Evolutionary conservation across 2,888 invertebrate species (phyloP).

Genomic region (Galerucella pusilla): DNA sequence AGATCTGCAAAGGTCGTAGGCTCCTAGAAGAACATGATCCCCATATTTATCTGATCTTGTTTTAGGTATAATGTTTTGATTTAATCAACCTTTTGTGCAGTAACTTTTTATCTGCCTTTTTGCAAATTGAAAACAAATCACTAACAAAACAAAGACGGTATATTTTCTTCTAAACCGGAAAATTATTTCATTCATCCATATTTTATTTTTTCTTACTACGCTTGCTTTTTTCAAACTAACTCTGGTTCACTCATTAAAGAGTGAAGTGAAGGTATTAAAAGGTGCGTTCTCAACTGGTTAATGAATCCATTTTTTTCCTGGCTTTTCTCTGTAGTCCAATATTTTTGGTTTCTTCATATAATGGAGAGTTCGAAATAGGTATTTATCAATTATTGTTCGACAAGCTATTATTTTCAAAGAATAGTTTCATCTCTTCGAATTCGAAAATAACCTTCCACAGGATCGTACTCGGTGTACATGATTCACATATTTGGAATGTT

Average conservation of each 20-base stretch:
- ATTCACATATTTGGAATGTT: neutral
- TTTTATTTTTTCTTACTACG: neutral
- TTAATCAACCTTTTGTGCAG: neutral
- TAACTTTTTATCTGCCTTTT: neutral
- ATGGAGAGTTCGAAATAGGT: slow-evolving; percentile 33
- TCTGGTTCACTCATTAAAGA: neutral
- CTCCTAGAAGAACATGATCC: too few relatives aligned
- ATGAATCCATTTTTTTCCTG: neutral
- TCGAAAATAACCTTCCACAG: neutral
- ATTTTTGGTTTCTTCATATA: slow-evolving; percentile 11
- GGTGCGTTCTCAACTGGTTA: slow-evolving; percentile 15
- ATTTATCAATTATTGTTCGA: slow-evolving; percentile 43
- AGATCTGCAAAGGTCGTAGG: too few relatives aligned
- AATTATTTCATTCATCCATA: neutral
- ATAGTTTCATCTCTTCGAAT: slow-evolving; percentile 24
- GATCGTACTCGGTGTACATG: neutral
- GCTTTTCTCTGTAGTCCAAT: slow-evolving; percentile 7
- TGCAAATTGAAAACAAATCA: neutral
- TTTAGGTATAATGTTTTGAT: too few relatives aligned
- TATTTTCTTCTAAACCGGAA: neutral
- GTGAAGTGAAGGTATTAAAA: neutral
- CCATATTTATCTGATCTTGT: too few relatives aligned
- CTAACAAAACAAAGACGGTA: neutral
- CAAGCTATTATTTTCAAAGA: slow-evolving; percentile 37
- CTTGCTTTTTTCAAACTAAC: neutral